phyloP scores from a whole-genome alignment of 1,140 invertebrate genomes.

The Ooceraea biroi region DNA sequence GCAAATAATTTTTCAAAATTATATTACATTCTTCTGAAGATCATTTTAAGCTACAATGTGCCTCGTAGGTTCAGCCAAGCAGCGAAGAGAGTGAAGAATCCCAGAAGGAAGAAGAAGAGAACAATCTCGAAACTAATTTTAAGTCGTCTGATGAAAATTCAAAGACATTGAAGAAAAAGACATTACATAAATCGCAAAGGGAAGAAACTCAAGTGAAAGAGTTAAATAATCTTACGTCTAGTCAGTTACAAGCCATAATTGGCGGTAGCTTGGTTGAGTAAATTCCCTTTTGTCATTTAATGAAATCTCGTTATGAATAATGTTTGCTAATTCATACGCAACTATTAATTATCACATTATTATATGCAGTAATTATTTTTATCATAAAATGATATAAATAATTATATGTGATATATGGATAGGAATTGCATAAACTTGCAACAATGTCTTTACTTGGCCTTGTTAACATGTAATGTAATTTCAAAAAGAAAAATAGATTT shows the following conservation, averaged over 20 bases:
- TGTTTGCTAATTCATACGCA: background rate
- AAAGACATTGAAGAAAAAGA: slow-evolving; percentile 53
- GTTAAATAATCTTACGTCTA: slow-evolving; percentile 75
- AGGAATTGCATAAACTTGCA: background rate
- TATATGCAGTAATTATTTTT: background rate
- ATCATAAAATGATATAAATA: slow-evolving; percentile 14
- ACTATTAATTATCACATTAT: background rate
- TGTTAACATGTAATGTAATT: slow-evolving; percentile 8
- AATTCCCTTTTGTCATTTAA: slow-evolving; percentile 18
- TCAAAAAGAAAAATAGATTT: slow-evolving; percentile 11
- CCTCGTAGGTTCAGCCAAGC: slow-evolving; percentile 77
- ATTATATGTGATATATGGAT: slow-evolving; percentile 1
- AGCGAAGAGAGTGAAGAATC: slow-evolving; percentile 80
- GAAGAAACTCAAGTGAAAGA: slow-evolving; percentile 54
- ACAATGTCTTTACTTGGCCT: background rate
- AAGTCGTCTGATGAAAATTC: slow-evolving; percentile 51
- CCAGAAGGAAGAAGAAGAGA: slow-evolving; percentile 75
- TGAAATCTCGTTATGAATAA: background rate
- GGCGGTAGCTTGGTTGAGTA: slow-evolving; percentile 67
- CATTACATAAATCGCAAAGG: slow-evolving; percentile 51
- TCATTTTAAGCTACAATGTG: slow-evolving; percentile 56
- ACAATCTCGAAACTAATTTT: slow-evolving; percentile 38
- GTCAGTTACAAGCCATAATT: slow-evolving; percentile 79
- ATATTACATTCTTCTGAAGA: slow-evolving; percentile 8
- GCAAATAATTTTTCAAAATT: slow-evolving; percentile 24